A percentile compares a stretch with the other conserved stretches of the same genome.
phyloP scores from a whole-genome alignment of 1,140 invertebrate species.

The Copidosoma floridanum region DNA sequence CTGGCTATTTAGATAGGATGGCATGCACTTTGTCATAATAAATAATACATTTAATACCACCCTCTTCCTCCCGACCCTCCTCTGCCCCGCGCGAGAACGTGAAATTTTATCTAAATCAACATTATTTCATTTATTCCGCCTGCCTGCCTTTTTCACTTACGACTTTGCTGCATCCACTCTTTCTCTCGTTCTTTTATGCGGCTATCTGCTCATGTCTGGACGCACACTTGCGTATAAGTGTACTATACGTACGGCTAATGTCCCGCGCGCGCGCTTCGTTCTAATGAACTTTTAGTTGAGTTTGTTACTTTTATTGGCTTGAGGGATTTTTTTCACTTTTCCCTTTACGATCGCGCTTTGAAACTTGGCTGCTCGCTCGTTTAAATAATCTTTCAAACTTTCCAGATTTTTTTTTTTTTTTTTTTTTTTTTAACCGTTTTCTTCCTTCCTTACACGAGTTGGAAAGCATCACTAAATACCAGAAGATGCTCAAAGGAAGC shows the following conservation, averaged over 20 bases:
- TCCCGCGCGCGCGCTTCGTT: no score
- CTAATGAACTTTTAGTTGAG: slow-evolving; percentile 6
- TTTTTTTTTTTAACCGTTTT: no score
- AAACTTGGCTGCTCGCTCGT: no score
- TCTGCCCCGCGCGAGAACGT: not conserved
- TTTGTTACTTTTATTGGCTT: not conserved
- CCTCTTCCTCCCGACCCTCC: no score
- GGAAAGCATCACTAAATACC: no score
- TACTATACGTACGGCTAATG: not conserved
- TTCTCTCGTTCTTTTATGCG: not conserved
- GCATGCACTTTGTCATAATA: slow-evolving; percentile 12
- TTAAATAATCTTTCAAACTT: no score
- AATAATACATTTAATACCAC: slow-evolving; percentile 10
- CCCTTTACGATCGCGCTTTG: not conserved
- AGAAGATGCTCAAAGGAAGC: no score
- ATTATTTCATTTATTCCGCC: not conserved
- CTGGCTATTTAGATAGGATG: not conserved
- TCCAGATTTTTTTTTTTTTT: no score
- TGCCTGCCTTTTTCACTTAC: not conserved
- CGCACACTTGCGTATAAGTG: no score
- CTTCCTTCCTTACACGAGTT: no score
- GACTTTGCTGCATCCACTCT: not conserved
- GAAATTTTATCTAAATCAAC: slow-evolving; percentile 13
- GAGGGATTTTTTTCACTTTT: not conserved
- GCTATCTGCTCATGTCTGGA: no score